Percentiles rank a stretch among this genome's conserved stretches.
Evolutionary conservation across 1,140 invertebrate genomes (phyloP).

Genomic region (Dreissena polymorpha): DNA sequence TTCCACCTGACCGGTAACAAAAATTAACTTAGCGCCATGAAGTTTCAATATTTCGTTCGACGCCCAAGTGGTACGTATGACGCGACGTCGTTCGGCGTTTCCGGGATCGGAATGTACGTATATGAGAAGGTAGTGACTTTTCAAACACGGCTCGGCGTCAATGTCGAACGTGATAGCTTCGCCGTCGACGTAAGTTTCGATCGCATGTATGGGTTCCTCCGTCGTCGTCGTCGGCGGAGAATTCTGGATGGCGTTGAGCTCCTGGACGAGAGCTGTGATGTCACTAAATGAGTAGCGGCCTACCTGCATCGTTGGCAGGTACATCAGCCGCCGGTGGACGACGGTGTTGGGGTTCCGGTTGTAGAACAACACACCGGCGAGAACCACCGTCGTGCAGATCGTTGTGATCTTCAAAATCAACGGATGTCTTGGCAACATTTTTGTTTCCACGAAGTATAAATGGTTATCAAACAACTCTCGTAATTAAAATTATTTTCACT

Average conservation of each 20-base stretch:
- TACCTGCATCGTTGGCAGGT: background rate
- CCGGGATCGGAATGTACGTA: slow-evolving; percentile 50
- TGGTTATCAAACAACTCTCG: too few species aligned
- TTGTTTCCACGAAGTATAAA: too few species aligned
- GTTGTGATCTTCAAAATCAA: slow-evolving; percentile 44
- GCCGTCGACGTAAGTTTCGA: slow-evolving; percentile 20
- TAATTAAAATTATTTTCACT: too few species aligned
- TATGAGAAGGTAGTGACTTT: slow-evolving; percentile 37
- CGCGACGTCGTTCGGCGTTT: slow-evolving; percentile 38
- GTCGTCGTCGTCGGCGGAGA: slow-evolving; percentile 20
- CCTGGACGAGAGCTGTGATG: background rate
- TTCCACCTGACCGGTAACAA: slow-evolving; percentile 84
- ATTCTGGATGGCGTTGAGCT: too few species aligned
- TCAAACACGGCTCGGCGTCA: slow-evolving; percentile 22
- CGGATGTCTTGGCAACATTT: slow-evolving; percentile 43
- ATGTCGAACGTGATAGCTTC: slow-evolving; percentile 17
- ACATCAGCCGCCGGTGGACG: background rate
- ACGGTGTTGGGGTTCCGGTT: slow-evolving; percentile 19
- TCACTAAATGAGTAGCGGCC: background rate
- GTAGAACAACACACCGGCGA: slow-evolving; percentile 22
- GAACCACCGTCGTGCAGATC: slow-evolving; percentile 26
- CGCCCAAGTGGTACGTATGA: slow-evolving; percentile 54
- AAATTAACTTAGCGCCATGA: slow-evolving; percentile 78
- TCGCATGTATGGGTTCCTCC: background rate
- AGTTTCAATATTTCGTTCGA: slow-evolving; percentile 18